Percentiles rank a stretch among this genome's conserved stretches.
Evolutionary conservation across 2,888 invertebrate genomes (phyloP).

Genomic region (Lepidochitona cinerea): DNA sequence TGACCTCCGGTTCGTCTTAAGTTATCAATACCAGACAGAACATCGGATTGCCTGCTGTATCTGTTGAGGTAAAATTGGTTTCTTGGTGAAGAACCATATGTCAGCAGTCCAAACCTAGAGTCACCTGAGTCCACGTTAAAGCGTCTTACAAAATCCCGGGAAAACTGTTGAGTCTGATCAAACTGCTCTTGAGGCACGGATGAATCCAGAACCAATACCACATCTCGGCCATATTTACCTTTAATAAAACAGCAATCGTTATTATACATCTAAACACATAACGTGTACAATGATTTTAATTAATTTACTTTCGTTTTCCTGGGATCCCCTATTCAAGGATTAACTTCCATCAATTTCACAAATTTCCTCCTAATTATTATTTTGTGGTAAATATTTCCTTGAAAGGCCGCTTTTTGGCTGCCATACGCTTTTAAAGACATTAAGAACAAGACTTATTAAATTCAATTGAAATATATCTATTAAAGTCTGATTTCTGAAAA

Average conservation of each 20-base stretch:
- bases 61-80: not conserved
- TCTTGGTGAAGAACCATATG: slow-evolving; percentile 8
- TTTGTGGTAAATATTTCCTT: too few relatives aligned
- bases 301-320: too few relatives aligned
- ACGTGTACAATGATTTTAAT: too few relatives aligned
- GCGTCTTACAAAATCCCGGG: slow-evolving; percentile 34
- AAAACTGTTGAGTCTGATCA: slow-evolving; percentile 43
- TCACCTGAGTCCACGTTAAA: slow-evolving; percentile 21
- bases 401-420: too few relatives aligned
- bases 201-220: slow-evolving; percentile 49
- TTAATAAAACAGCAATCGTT: not conserved
- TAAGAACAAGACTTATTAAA: too few relatives aligned
- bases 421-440: too few relatives aligned
- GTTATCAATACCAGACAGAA: not conserved
- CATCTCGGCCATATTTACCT: slow-evolving; percentile 23
- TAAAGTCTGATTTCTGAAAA: too few relatives aligned
- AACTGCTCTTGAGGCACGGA: slow-evolving; percentile 42
- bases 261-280: too few relatives aligned
- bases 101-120: not conserved
- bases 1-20: not conserved
- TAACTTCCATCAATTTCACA: too few relatives aligned
- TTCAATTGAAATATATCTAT: too few relatives aligned
- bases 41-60: not conserved
- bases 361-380: too few relatives aligned
- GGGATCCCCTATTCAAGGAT: too few relatives aligned